Conservation (phyloP, 2,113 vertebrate genomes). For the Pelmatolapia mariae region DNA sequence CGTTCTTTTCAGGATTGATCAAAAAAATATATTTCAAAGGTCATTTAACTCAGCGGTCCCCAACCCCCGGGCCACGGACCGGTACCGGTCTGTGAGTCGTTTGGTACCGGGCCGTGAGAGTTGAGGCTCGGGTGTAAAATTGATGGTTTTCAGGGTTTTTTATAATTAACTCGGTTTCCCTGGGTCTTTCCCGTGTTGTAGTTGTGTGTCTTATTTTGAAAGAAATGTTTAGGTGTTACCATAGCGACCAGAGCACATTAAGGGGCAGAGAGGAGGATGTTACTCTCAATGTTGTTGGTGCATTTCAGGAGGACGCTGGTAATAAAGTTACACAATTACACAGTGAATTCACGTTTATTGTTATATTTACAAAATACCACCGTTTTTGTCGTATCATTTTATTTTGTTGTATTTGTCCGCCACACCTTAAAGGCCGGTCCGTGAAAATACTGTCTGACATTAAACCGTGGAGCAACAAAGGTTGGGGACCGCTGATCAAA, state of each 20-base stretch:
- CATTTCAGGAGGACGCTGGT: neutral
- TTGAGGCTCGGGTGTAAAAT: neutral
- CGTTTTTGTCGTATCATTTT: no score
- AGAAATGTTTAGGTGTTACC: neutral
- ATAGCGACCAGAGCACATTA: neutral
- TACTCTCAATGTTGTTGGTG: neutral
- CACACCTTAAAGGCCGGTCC: neutral
- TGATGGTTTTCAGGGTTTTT: neutral
- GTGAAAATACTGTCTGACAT: no score
- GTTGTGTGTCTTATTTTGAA: no score
- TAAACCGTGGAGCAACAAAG: neutral
- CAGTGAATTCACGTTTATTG: accelerated
- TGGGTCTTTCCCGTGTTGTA: neutral
- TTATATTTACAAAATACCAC: neutral
- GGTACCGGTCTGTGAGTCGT: neutral
- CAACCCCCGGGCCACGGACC: accelerated
- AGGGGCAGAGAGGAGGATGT: neutral
- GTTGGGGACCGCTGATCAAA: neutral
- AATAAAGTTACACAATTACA: neutral
- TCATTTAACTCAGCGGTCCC: neutral
- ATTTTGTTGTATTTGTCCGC: neutral
- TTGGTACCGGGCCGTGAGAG: accelerated
- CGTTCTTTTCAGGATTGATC: no score
- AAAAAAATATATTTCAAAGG: neutral
- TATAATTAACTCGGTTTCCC: accelerated